Evolutionary conservation across 2,797 vertebrate species (phyloP).

Genomic region (Paramormyrops hopkinsi): DNA sequence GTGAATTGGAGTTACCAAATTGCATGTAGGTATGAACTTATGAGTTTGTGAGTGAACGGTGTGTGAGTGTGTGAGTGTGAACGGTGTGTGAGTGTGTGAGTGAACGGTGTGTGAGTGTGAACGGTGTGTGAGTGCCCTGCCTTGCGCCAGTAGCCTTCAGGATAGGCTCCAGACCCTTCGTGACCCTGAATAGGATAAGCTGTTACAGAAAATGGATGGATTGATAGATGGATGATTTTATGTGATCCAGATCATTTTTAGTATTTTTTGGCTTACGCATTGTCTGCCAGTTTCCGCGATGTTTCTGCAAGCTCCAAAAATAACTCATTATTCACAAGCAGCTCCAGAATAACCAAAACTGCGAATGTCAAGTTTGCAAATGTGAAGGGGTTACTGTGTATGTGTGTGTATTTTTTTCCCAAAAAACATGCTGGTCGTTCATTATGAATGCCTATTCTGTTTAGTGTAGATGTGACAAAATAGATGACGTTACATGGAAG

Average conservation of each 20-base stretch:
- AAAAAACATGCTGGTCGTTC: background rate
- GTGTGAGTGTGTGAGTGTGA: too few relatives aligned
- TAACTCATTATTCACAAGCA: background rate
- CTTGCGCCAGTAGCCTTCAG: background rate
- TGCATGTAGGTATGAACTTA: background rate
- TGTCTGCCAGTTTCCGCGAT: background rate
- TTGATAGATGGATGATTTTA: background rate
- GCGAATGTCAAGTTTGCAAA: background rate
- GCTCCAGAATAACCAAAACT: background rate
- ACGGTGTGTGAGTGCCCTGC: background rate
- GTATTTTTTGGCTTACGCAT: background rate
- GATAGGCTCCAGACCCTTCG: background rate
- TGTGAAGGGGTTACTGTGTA: background rate
- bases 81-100: too few relatives aligned
- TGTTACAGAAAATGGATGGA: background rate
- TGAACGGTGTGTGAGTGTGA: too few relatives aligned
- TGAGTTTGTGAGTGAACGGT: background rate
- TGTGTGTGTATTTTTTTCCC: background rate
- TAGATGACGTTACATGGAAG: background rate
- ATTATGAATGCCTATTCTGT: background rate
- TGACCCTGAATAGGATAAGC: background rate
- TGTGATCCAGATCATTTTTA: background rate
- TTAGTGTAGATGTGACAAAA: background rate
- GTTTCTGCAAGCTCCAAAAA: background rate
- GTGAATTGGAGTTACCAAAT: background rate